Conservation (phyloP, 2,113 vertebrate genomes). For the Heptranchias perlo region DNA sequence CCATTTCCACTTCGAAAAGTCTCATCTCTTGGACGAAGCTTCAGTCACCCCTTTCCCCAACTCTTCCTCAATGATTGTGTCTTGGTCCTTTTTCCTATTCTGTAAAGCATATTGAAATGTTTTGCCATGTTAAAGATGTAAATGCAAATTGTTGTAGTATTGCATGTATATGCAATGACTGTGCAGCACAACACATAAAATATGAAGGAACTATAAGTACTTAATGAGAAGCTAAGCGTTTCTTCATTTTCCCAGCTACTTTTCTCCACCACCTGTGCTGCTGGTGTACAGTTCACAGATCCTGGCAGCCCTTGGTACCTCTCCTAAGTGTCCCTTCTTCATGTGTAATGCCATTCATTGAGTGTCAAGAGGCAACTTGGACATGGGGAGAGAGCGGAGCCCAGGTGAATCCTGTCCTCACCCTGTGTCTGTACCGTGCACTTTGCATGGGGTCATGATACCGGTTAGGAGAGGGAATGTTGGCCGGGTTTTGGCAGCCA, state of each 20-base stretch:
- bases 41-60: background rate
- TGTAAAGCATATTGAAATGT: background rate
- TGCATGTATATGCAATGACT: background rate
- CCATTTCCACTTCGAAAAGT: background rate
- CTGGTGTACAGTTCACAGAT: background rate
- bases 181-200: no score
- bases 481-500: background rate
- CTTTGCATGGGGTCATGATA: background rate
- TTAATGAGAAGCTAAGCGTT: background rate
- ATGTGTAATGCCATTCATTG: background rate
- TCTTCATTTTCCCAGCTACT: background rate
- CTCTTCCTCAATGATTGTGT: background rate
- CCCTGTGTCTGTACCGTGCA: background rate
- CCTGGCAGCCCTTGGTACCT: background rate
- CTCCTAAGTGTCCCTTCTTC: background rate
- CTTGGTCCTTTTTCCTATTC: background rate
- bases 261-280: background rate
- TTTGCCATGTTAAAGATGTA: background rate
- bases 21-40: background rate
- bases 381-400: background rate
- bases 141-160: background rate
- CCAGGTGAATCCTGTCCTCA: background rate
- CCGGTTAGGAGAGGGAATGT: background rate
- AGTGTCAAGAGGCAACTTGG: background rate
- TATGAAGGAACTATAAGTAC: no score